Percentiles rank a stretch among this genome's conserved stretches.
Evolutionary conservation across 2,797 vertebrate species (phyloP).

Genomic region (Pteronotus mesoamericanus): DNA sequence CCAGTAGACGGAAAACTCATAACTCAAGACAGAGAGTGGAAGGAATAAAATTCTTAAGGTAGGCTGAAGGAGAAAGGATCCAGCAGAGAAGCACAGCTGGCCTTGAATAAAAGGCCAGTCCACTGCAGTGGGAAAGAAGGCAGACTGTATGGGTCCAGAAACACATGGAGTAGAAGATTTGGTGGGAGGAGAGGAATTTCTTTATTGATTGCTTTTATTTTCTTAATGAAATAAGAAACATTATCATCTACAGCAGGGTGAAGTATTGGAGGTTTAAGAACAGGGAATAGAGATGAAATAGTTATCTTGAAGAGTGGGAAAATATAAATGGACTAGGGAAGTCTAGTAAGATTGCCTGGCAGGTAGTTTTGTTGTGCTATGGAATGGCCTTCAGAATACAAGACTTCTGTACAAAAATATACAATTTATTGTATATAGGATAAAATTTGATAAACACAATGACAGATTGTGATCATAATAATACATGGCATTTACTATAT

Average conservation of each 20-base stretch:
- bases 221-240: not conserved
- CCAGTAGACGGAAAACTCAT: not conserved
- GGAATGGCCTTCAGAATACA: not conserved
- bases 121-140: not conserved
- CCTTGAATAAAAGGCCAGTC: not conserved
- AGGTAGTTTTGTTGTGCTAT: not conserved
- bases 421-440: not conserved
- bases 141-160: not conserved
- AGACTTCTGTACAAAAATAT: too few relatives aligned
- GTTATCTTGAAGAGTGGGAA: not conserved
- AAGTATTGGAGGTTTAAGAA: not conserved
- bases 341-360: not conserved
- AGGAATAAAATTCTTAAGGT: not conserved
- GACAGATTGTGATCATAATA: not conserved
- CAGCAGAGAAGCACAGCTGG: not conserved
- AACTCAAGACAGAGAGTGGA: not conserved
- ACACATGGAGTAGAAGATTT: not conserved
- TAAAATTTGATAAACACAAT: not conserved
- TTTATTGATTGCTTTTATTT: not conserved
- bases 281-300: not conserved
- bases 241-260: not conserved
- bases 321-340: not conserved
- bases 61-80: not conserved
- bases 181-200: not conserved
- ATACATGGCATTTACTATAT: not conserved